Evolutionary conservation across 1,140 invertebrate genomes (phyloP), one percentile per base, ranked within the genome.

Genomic region (Hyphantria cunea): DNA sequence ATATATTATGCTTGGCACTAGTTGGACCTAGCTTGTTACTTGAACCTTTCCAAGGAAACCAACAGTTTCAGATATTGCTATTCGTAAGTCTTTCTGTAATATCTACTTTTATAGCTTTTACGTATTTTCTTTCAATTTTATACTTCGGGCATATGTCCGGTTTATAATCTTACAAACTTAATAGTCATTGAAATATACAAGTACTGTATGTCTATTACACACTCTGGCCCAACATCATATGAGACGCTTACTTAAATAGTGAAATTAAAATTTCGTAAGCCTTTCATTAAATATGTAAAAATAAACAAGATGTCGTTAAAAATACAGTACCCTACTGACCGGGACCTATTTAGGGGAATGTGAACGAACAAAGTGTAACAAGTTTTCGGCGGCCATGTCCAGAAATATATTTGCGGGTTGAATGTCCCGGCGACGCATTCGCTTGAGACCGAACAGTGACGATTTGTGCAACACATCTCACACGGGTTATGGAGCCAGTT

Each of bases 291-390:
- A 13, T n/a, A 12, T 49, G 37, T 51, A 60, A 60, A 51, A 41
- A 60, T 60, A 50, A 51, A 42, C 14, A 58, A 17, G 49, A 49
- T 49, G 17, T 7, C 10, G 44, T 61, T 69, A 66, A 66, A 72
- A 69, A 69, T 66, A 70, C 15, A n/a, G 56, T 63, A 62, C 62
- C 68, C 48, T 39, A 68, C 41, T 68, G 68, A 70, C 72, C 65
- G 72, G 14, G 47, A 52, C 34, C 52, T 41, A 48, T 68, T 62
- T 50, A 44, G 64, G 45, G 31, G 65, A 51, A 61, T 59, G 51
- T 39, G 54, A 12, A 62, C 67, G 68, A 70, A 73, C 53, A 69
- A 54, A 37, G 53, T 55, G 54, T 47, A 32, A 66, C 64, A 70
- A 56, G 52, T 44, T 34, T 47, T 31, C 52, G 61, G 41, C 55